Conservation (phyloP, 2,797 vertebrate species). For the Lagocephalus sceleratus region DNA sequence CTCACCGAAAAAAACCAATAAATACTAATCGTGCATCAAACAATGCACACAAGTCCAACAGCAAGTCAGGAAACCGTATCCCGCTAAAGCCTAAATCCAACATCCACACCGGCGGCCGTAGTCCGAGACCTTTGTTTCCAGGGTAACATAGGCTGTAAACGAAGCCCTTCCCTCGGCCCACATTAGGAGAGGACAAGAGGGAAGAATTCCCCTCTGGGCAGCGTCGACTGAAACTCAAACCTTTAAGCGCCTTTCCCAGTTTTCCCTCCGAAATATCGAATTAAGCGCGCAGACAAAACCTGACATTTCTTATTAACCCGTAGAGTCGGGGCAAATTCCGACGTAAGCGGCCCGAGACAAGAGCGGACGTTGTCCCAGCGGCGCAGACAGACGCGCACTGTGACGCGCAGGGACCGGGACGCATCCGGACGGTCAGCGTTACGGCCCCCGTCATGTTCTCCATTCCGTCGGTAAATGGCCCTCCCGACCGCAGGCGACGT, state of each 20-base stretch:
- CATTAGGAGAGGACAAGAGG: constrained; percentile 5
- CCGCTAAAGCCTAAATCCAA: constrained; percentile 56
- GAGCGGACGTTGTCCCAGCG: constrained; percentile 38
- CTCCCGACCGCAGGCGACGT: constrained; percentile 69
- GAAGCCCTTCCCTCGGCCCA: constrained; percentile 35
- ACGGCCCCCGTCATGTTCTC: constrained; percentile 59
- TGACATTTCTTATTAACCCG: constrained; percentile 22
- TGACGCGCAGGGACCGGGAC: constrained; percentile 49
- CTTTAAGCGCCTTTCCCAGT: constrained; percentile 21
- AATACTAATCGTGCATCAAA: background rate
- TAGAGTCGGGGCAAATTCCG: constrained; percentile 60
- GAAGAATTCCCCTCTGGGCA: constrained; percentile 30
- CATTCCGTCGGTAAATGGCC: constrained; percentile 67
- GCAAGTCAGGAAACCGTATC: constrained; percentile 38
- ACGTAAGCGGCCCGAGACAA: constrained; percentile 37
- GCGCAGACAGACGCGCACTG: constrained; percentile 58
- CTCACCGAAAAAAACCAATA: background rate
- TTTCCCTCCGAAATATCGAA: constrained; percentile 34
- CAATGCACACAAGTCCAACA: constrained; percentile 38
- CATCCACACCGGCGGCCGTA: constrained; percentile 45
- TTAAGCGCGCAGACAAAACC: constrained; percentile 33
- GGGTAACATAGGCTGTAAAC: constrained; percentile 24
- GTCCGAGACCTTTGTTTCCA: constrained; percentile 45
- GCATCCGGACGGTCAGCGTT: constrained; percentile 58
- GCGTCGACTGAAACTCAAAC: background rate